Conservation (phyloP, 2,888 invertebrate genomes). For the Malthinus flaveolus region DNA sequence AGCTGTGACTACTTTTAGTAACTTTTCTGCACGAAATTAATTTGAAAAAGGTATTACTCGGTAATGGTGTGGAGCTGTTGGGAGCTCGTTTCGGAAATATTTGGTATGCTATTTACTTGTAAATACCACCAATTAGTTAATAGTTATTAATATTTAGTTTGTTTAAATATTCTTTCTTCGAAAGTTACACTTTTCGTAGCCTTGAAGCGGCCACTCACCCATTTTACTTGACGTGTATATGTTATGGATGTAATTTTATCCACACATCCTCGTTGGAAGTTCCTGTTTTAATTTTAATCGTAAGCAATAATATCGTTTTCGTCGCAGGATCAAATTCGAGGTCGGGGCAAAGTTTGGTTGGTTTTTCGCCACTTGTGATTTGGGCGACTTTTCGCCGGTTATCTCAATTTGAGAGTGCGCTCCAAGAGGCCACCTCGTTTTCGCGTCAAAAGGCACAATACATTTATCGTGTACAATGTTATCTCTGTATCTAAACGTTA, state of each 20-base stretch:
- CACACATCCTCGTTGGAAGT: constrained; percentile 12
- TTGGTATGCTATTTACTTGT: too few relatives aligned
- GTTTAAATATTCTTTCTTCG: too few relatives aligned
- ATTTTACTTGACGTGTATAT: constrained; percentile 1
- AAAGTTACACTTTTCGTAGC: constrained; percentile 28
- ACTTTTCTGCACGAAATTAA: too few relatives aligned
- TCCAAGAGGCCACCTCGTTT: too few relatives aligned
- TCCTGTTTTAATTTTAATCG: constrained; percentile 8
- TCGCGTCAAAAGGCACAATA: too few relatives aligned
- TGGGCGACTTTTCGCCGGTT: neutral
- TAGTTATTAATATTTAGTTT: too few relatives aligned
- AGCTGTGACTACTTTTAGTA: too few relatives aligned
- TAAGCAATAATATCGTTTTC: neutral
- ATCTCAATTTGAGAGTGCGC: too few relatives aligned
- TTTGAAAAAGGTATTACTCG: too few relatives aligned
- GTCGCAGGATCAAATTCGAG: neutral
- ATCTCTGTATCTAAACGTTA: neutral
- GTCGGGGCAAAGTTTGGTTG: neutral
- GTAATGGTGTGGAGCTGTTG: too few relatives aligned
- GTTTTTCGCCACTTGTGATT: neutral
- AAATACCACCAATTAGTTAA: too few relatives aligned
- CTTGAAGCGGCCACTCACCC: constrained; percentile 40
- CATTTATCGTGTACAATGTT: neutral
- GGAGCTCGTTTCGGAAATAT: too few relatives aligned
- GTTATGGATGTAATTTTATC: constrained; percentile 14